These are phyloP conservation scores for Tangara arthus DNA, from an alignment of 2,797 vertebrate genomes.

Conservation along the genomic window DNA sequence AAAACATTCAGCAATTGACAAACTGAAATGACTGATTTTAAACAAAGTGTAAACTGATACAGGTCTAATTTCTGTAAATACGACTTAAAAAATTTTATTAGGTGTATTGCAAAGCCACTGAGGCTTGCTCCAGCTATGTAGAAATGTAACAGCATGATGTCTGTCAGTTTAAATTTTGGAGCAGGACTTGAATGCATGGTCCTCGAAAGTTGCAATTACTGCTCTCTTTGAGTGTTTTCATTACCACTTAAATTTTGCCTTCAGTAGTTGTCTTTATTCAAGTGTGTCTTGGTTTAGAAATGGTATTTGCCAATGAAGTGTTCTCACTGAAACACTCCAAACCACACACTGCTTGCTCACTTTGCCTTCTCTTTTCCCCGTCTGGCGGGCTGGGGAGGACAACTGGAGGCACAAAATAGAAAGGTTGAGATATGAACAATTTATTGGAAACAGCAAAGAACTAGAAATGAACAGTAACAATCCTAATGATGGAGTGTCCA, in stretches of 20 bases:
- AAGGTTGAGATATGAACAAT: fast-evolving
- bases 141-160: not conserved
- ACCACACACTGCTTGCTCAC: fast-evolving
- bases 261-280: not conserved
- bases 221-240: not conserved
- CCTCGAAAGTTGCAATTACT: not conserved
- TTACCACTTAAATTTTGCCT: not conserved
- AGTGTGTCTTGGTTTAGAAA: not conserved
- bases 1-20: not conserved
- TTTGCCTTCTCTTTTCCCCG: not conserved
- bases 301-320: not conserved
- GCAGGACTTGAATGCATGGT: not conserved
- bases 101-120: not conserved
- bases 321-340: not conserved
- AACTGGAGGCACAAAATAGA: not conserved
- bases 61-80: not conserved
- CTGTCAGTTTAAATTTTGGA: not conserved
- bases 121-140: not conserved
- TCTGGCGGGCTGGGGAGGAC: fast-evolving
- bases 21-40: not conserved
- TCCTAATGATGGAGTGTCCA: not conserved
- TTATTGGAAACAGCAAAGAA: not conserved
- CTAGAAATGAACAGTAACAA: not conserved
- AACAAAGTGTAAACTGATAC: not conserved
- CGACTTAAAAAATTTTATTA: not conserved